Base-by-base conservation (phyloP, 2,113 vertebrate genomes). In the Oncorhynchus gorbuscha region DNA sequence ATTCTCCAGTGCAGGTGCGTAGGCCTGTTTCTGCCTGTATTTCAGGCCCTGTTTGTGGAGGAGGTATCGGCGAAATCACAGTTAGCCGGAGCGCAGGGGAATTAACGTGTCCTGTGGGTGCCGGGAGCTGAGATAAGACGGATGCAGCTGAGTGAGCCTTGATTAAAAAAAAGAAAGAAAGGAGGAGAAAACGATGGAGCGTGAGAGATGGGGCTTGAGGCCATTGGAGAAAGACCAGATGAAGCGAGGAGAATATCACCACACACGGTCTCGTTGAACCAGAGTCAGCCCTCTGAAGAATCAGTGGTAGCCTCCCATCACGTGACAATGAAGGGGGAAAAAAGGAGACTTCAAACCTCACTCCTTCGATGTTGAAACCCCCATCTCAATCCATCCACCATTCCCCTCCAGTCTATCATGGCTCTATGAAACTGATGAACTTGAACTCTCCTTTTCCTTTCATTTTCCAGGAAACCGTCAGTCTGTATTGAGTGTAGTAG, bases 61-160 rank as follows among this genome's bases (percentile, higher is more conserved):
- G 64, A 83, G 81, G 72, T 22, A 84, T 83, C 74, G 75, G 79
- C 72, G 70, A 79, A 83, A 86, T 88, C 86, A 86, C 82, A 83
- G 79, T 76, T 78, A 82, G 75, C 32, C 72, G 4, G 67, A 76
- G 81, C 39, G 22, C 75, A 4, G 76, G 77, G 74, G 78, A 83
- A 78, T 77, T 67, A 82, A 71, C 81, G 68, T 69, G 64, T 86
- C 87, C 85, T 84, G 77, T 71, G 78, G 85, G 79, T 81, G 73
- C 76, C 5, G 73, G 7, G 55, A 71, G 78, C 77, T 81, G 86
- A 85, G 87, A 86, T 82, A 88, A 88, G 87, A 82, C 76, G 76
- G 86, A 88, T 79, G 86, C 82, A 85, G 83, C 74, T 81, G 82
- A 90, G 78, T 85, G 87, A 87, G 69, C 78, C 82, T 86, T 88